Evolutionary conservation across 2,888 invertebrate species (phyloP), one percentile per base, ranked within the genome.

Genomic region (Stictocephala bisonia): DNA sequence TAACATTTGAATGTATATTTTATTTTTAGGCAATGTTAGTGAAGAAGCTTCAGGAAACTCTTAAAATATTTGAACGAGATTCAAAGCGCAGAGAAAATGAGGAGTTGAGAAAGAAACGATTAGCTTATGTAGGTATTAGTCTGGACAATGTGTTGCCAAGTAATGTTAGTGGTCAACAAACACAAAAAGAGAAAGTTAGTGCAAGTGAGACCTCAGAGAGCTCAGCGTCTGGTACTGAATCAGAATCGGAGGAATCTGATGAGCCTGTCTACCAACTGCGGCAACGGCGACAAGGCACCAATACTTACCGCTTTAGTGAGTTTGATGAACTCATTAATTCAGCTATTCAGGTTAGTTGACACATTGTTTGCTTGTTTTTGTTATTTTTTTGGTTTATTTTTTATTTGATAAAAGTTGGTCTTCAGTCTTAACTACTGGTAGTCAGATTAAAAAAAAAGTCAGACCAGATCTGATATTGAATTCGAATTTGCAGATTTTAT

Each of bases 301-400:
- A 95, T 71, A 94, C 93, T 83, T 93, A 93, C 81, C 89, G 92
- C 20, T 93, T 96, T 79, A 93, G 94, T 82, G 97, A 98, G 84
- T 99, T 94, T 85, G 99, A 99, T 83, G 93, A 97, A 29, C 89
- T 98, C 83, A 98, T 99, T 79, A 94, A 95, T 82, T 95, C 94
- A 44, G 98, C 98, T 9, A 91, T 95, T 78, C 90, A 91, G 85
- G 90, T 88, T n/a, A n/a, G n/a, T n/a, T n/a, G n/a, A n/a, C n/a
- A n/a, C n/a, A n/a, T n/a, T n/a, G n/a, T n/a, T n/a, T n/a, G n/a
- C n/a, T n/a, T n/a, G n/a, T n/a, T n/a, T n/a, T n/a, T n/a, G n/a
- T n/a, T n/a, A n/a, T n/a, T n/a, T n/a, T n/a, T n/a, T n/a, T n/a
- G n/a, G n/a, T n/a, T n/a, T n/a, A n/a, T n/a, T n/a, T n/a, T n/a